A percentile compares a stretch with the other conserved stretches of the same genome.
Evolutionary conservation across 2,797 vertebrate genomes (phyloP).

Genomic region (Typhlichthys subterraneus): DNA sequence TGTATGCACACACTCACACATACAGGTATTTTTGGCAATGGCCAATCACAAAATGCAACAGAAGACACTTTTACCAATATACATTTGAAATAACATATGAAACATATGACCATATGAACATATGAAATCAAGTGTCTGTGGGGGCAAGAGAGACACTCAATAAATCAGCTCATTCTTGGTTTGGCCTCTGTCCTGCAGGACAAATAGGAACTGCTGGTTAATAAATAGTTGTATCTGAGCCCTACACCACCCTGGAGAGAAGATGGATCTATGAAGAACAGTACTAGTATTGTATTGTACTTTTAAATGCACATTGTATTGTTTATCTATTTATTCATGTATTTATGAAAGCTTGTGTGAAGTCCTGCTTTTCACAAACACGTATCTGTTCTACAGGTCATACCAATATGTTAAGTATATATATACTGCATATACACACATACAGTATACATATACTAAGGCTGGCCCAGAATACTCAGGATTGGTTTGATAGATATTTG

Average conservation of each 20-base stretch:
- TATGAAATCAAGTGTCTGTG: conserved; percentile 43
- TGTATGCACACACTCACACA: not conserved
- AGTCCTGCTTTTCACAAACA: too few relatives aligned
- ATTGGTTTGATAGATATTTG: too few relatives aligned
- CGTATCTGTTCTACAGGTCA: too few relatives aligned
- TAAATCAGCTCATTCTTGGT: conserved; percentile 63
- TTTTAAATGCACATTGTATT: not conserved
- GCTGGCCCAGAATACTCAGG: too few relatives aligned
- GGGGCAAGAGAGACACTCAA: conserved; percentile 58
- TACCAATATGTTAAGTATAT: too few relatives aligned
- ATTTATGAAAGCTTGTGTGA: too few relatives aligned
- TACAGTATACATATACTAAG: too few relatives aligned
- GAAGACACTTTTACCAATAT: conserved; percentile 38
- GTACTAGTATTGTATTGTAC: conserved; percentile 7
- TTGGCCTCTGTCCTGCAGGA: conserved; percentile 46
- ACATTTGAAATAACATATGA: too few relatives aligned
- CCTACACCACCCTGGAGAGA: conserved; percentile 9
- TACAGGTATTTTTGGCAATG: conserved; percentile 16
- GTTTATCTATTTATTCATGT: not conserved
- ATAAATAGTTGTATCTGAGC: conserved; percentile 24
- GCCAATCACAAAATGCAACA: conserved; percentile 31
- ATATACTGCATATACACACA: too few relatives aligned
- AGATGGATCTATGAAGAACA: conserved; percentile 29
- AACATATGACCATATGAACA: too few relatives aligned
- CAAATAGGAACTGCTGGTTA: conserved; percentile 36